A percentile compares a stretch with the other conserved stretches of the same genome.
phyloP scores from a whole-genome alignment of 2,113 vertebrate species.

The Cyprinodon brontotheroides region DNA sequence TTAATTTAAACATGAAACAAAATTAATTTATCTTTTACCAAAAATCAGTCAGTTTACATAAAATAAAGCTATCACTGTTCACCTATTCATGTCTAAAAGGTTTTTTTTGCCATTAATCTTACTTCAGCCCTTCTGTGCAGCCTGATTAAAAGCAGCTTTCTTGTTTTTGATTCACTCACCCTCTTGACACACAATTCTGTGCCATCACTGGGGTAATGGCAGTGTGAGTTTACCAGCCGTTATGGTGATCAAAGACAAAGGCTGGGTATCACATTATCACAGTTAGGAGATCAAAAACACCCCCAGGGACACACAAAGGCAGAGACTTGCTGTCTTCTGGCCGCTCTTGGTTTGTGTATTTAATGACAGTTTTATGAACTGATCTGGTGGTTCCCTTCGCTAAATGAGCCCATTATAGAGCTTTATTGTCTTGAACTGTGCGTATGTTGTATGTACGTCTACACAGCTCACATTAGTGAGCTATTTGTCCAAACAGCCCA shows the following conservation, averaged over 20 bases:
- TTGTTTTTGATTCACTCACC: not conserved
- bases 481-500: not conserved
- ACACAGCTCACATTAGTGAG: not conserved
- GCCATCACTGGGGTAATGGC: slow-evolving; percentile 41
- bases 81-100: slow-evolving; percentile 5
- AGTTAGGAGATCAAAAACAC: slow-evolving; percentile 69
- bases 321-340: slow-evolving; percentile 6
- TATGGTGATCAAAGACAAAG: slow-evolving; percentile 64
- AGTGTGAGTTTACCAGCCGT: slow-evolving; percentile 57
- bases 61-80: not conserved
- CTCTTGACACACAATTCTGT: slow-evolving; percentile 11
- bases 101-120: slow-evolving; percentile 21
- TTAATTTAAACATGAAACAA: too few relatives aligned
- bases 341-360: slow-evolving; percentile 30
- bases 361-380: slow-evolving; percentile 52
- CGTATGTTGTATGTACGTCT: not conserved
- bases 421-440: slow-evolving; percentile 19
- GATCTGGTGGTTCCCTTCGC: slow-evolving; percentile 20
- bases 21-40: not conserved
- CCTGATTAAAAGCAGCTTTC: slow-evolving; percentile 32
- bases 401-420: slow-evolving; percentile 38
- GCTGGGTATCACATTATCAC: slow-evolving; percentile 66
- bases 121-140: slow-evolving; percentile 15
- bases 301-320: slow-evolving; percentile 40
- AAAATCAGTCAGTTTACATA: not conserved